phyloP scores from a whole-genome alignment of 2,888 invertebrate genomes.

The Euplagia quadripunctaria region DNA sequence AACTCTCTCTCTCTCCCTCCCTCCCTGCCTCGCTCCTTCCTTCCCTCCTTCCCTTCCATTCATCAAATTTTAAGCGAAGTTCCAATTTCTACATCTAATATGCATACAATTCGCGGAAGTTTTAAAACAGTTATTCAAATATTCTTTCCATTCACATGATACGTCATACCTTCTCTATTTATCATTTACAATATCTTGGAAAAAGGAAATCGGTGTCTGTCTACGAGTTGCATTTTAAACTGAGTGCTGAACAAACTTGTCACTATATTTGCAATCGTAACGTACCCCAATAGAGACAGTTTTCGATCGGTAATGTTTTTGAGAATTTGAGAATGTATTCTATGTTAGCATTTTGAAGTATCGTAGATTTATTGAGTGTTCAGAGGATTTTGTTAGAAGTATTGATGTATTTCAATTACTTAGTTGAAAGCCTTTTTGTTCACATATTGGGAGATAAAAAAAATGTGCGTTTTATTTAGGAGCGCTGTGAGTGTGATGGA shows the following conservation, averaged over 20 bases:
- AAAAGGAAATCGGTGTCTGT: not conserved
- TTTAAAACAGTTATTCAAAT: not conserved
- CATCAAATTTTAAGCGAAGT: not conserved
- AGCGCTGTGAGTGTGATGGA: not conserved
- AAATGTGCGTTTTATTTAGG: not conserved
- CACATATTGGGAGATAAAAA: not conserved
- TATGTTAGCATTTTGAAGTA: conserved; percentile 42
- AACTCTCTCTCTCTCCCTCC: too few relatives aligned
- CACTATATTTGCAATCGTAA: conserved; percentile 41
- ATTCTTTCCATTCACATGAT: not conserved
- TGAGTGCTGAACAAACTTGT: conserved; percentile 21
- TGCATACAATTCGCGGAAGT: not conserved
- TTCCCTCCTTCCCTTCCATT: too few relatives aligned
- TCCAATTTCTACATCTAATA: not conserved
- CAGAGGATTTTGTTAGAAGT: conserved; percentile 18
- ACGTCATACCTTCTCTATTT: not conserved
- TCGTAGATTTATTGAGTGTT: conserved; percentile 43
- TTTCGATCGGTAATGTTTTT: conserved; percentile 36
- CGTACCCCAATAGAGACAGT: conserved; percentile 22
- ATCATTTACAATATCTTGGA: conserved; percentile 1
- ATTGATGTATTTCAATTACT: conserved; percentile 49
- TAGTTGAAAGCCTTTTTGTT: conserved; percentile 36
- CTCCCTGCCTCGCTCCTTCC: too few relatives aligned
- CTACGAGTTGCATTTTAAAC: conserved; percentile 33
- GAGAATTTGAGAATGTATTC: conserved; percentile 28